Percentiles rank a stretch among this genome's conserved stretches.
phyloP scores from a whole-genome alignment of 2,888 invertebrate species.

The Ceraclea dissimilis region DNA sequence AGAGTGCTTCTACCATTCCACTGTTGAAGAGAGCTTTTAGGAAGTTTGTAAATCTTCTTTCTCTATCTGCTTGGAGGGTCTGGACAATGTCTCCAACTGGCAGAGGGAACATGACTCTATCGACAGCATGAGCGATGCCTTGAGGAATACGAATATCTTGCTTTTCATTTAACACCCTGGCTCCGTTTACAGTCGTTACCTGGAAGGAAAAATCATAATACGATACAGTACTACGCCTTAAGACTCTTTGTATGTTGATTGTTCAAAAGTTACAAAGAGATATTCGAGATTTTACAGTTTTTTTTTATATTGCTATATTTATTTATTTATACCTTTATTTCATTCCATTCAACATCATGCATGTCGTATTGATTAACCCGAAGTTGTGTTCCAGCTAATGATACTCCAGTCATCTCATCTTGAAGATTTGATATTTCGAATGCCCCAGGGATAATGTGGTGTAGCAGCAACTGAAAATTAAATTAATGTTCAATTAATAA shows the following conservation, averaged over 20 bases:
- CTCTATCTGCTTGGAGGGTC: constrained; percentile 77
- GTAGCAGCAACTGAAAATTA: constrained; percentile 60
- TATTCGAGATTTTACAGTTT: no score
- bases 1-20: constrained; percentile 67
- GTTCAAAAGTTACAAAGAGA: no score
- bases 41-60: constrained; percentile 71
- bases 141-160: constrained; percentile 79
- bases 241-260: no score
- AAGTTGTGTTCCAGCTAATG: constrained; percentile 77
- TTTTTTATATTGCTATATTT: no score
- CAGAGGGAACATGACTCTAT: constrained; percentile 82
- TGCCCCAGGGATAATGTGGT: constrained; percentile 81
- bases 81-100: constrained; percentile 82
- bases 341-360: constrained; percentile 86
- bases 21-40: constrained; percentile 68
- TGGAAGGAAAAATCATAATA: constrained; percentile 30
- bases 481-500: background rate
- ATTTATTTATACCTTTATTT: constrained; percentile 60
- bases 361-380: constrained; percentile 80
- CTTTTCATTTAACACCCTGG: constrained; percentile 71
- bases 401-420: constrained; percentile 87
- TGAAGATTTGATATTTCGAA: constrained; percentile 71
- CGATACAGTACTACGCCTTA: no score
- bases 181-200: constrained; percentile 81
- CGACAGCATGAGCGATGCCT: constrained; percentile 77